Evolutionary conservation across 2,113 vertebrate genomes (phyloP).

Genomic region (Myotis yumanensis): DNA sequence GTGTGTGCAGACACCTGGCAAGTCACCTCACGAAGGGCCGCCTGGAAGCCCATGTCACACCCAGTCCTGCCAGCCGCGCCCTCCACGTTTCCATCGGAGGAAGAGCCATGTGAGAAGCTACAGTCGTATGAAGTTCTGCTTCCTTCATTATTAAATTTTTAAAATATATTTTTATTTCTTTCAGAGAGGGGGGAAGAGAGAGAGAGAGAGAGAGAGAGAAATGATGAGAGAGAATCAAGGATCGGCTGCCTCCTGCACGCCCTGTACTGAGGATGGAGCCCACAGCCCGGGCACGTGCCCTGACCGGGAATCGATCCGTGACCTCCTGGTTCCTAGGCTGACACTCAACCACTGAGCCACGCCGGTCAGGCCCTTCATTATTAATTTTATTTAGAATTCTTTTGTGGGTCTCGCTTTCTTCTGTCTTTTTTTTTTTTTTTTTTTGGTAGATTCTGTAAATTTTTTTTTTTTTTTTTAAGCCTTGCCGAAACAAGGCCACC

Average conservation of each 20-base stretch:
- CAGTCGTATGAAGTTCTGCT: conserved; percentile 42
- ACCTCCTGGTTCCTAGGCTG: too few relatives aligned
- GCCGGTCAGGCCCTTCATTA: conserved; percentile 41
- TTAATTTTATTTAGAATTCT: conserved; percentile 77
- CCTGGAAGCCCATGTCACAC: background rate
- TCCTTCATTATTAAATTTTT: conserved; percentile 76
- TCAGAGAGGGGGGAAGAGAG: too few relatives aligned
- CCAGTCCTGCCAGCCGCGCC: background rate
- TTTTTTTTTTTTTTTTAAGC: too few relatives aligned
- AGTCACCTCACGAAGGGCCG: accelerated
- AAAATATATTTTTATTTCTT: conserved; percentile 54
- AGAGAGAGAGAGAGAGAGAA: too few relatives aligned
- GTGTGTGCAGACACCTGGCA: accelerated
- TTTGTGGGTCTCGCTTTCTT: conserved; percentile 40
- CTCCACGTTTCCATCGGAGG: background rate
- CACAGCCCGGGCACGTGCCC: too few relatives aligned
- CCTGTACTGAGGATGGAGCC: too few relatives aligned
- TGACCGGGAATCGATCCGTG: too few relatives aligned
- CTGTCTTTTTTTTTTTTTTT: background rate
- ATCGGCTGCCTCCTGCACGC: too few relatives aligned
- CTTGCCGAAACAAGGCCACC: too few relatives aligned
- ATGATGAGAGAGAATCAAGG: too few relatives aligned
- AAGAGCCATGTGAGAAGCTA: conserved; percentile 42
- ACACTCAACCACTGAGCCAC: too few relatives aligned
- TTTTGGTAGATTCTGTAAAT: conserved; percentile 79